Evolutionary conservation across 2,797 vertebrate species (phyloP), one percentile per base, ranked within the genome.

Genomic region (Chiloscyllium punctatum): DNA sequence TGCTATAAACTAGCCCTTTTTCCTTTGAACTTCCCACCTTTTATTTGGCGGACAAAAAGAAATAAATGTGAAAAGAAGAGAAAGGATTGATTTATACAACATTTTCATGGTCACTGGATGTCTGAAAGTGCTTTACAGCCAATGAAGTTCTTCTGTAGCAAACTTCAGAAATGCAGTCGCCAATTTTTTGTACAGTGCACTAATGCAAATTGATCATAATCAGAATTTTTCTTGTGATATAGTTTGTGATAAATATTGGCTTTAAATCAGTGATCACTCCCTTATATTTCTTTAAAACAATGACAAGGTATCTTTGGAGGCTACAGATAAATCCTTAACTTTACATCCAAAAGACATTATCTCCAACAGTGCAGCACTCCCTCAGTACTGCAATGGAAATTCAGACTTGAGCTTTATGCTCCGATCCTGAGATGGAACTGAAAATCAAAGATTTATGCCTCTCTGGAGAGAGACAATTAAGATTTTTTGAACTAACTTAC

Each of bases 21-120:
- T 91, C 88, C 88, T 91, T 91, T 91, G 88, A 91, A 84, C 82
- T 84, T 7, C 13, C 53, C n/a, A n/a, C 88, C 88, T 91, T 66
- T 91, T 66, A 66, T 66, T 62, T 91, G 42, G 82, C 37, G 25
- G 42, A 84, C 37, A 48, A 84, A 84, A 84, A 82, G 18, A 42
- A 84, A 84, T 84, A 84, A 6, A 37, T n/a, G 74, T 79, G n/a
- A 37, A 79, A 79, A 79, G 74, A 79, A n/a, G 8, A 79, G n/a
- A 79, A 79, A 15, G 4, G 3, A 15, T n/a, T 15, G 33, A 79
- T 77, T 33, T 77, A 77, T 77, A 13, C n/a, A n/a, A 15, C n/a
- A 33, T n/a, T 79, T 79, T 33, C 74, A n/a, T 37, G 33, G 33
- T 79, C 13, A 79, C 74, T 16, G 33, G 30, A 79, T 33, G 13